Conservation (phyloP, 2,797 vertebrate species). For the Myripristis murdjan region DNA sequence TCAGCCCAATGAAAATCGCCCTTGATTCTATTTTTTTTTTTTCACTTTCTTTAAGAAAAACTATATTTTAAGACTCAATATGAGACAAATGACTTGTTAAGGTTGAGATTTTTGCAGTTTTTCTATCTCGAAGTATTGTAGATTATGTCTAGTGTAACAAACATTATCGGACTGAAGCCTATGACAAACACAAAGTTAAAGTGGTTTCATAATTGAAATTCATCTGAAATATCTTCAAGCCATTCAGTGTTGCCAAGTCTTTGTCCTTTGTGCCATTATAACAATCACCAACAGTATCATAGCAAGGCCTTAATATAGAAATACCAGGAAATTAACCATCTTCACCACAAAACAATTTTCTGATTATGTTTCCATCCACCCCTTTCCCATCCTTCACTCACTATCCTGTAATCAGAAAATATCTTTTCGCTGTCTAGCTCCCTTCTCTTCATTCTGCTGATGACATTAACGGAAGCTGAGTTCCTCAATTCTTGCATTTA, state of each 20-base stretch:
- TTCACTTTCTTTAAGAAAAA: too few species aligned
- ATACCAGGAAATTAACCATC: background rate
- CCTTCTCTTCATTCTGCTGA: background rate
- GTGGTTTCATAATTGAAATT: background rate
- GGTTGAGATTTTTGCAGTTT: too few species aligned
- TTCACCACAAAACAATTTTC: background rate
- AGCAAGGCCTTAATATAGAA: background rate
- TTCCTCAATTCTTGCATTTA: slow-evolving; percentile 7
- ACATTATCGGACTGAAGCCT: background rate
- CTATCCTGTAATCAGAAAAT: slow-evolving; percentile 4
- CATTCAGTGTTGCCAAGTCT: too few species aligned
- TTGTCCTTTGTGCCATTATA: background rate
- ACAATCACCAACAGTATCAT: background rate
- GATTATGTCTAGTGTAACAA: slow-evolving; percentile 54
- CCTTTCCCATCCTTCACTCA: background rate
- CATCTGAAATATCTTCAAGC: background rate
- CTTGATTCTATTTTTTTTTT: too few species aligned
- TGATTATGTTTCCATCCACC: background rate
- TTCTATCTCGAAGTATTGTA: slow-evolving; percentile 39
- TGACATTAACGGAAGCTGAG: slow-evolving; percentile 15
- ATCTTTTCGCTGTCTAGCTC: background rate
- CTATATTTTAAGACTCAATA: too few species aligned
- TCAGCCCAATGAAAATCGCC: too few species aligned
- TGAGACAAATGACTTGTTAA: too few species aligned
- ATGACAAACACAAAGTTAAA: background rate